Evolutionary conservation across 2,888 invertebrate species (phyloP).

Genomic region (Pachliopta kotzebuea): DNA sequence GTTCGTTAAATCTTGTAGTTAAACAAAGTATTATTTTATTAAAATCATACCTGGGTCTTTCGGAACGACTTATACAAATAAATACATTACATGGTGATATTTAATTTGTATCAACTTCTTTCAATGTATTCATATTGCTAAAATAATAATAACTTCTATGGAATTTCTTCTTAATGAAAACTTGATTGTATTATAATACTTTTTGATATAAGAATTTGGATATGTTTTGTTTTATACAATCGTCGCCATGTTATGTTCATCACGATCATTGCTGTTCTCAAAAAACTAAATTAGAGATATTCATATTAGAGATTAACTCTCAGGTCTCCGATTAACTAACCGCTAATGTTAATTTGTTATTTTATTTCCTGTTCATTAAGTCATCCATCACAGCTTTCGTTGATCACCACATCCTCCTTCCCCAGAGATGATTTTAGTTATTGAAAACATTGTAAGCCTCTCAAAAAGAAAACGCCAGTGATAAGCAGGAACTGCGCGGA

Average conservation of each 20-base stretch:
- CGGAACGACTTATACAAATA: constrained; percentile 74
- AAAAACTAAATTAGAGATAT: constrained; percentile 11
- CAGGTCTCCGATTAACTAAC: constrained; percentile 8
- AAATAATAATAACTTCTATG: constrained; percentile 59
- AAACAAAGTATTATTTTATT: constrained; percentile 75
- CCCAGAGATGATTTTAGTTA: constrained; percentile 25
- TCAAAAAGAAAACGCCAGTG: constrained; percentile 60
- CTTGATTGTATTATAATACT: constrained; percentile 48
- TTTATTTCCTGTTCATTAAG: not conserved
- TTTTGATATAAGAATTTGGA: constrained; percentile 35
- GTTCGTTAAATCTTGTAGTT: constrained; percentile 78
- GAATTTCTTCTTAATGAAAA: constrained; percentile 50
- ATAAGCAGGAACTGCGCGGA: constrained; percentile 58
- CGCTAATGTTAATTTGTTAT: constrained; percentile 15
- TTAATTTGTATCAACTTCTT: constrained; percentile 66
- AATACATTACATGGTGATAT: constrained; percentile 64
- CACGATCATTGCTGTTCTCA: constrained; percentile 23
- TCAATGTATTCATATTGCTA: constrained; percentile 61
- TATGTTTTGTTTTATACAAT: constrained; percentile 23
- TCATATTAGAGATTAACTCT: constrained; percentile 22
- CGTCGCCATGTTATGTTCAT: constrained; percentile 18
- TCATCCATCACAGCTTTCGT: not conserved
- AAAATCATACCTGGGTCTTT: constrained; percentile 71
- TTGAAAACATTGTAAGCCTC: constrained; percentile 64
- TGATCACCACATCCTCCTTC: not conserved